Conservation (phyloP, 2,113 vertebrate genomes). For the Grammomys dolichurus region DNA sequence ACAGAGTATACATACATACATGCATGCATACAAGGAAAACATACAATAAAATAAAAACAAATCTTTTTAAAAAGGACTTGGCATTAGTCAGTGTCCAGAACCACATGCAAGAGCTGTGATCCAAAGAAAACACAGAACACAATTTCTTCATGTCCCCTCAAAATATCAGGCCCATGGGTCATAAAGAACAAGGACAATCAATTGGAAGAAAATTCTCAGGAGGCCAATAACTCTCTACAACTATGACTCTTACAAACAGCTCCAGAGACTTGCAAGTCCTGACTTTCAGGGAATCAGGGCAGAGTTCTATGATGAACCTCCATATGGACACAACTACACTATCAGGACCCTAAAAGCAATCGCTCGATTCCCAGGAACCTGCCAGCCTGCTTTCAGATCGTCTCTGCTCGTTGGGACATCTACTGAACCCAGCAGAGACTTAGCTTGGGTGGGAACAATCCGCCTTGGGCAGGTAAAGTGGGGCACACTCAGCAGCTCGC, state of each 20-base stretch:
- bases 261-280: neutral
- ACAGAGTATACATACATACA: neutral
- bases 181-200: neutral
- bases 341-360: neutral
- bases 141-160: no score
- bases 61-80: neutral
- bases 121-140: accelerated
- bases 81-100: neutral
- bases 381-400: accelerated
- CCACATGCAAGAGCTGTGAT: neutral
- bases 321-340: accelerated
- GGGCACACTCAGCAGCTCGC: accelerated
- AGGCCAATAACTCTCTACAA: accelerated
- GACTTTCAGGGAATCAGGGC: accelerated
- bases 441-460: accelerated
- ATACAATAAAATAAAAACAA: neutral
- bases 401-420: neutral
- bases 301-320: neutral
- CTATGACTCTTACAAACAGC: neutral
- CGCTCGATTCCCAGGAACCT: accelerated
- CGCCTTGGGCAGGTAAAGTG: accelerated
- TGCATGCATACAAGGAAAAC: neutral
- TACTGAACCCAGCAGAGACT: no score
- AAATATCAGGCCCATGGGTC: neutral
- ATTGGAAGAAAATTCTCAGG: neutral